Percentiles rank a stretch among this genome's conserved stretches.
Conservation (phyloP, 2,113 vertebrate genomes). For the Hippocampus mohnikei region DNA sequence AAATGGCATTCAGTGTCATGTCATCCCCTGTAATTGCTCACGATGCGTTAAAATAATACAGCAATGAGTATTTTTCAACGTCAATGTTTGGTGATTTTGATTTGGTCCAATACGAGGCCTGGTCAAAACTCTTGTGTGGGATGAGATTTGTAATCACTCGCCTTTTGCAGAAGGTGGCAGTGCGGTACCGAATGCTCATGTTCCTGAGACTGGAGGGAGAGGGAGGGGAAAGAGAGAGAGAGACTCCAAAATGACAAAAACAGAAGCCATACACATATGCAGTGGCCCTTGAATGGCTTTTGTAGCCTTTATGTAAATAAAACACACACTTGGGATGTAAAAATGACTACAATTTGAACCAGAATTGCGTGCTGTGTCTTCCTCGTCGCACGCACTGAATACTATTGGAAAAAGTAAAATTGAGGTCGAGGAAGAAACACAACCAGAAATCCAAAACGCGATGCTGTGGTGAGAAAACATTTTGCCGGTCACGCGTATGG, state of each 20-base stretch:
- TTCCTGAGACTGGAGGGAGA: too few species aligned
- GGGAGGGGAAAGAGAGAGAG: too few species aligned
- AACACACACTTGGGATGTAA: background rate
- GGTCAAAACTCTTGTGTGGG: background rate
- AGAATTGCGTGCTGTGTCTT: background rate
- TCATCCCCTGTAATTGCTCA: too few species aligned
- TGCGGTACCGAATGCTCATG: too few species aligned
- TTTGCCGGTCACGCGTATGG: background rate
- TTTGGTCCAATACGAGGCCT: background rate
- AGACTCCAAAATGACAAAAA: background rate
- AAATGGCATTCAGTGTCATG: too few species aligned
- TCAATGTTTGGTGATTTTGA: background rate
- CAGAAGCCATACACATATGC: background rate
- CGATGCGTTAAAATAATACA: too few species aligned
- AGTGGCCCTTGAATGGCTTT: background rate
- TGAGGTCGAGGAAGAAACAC: background rate
- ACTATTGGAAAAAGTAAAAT: background rate
- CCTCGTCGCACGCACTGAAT: background rate
- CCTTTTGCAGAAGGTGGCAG: background rate
- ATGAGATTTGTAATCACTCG: background rate
- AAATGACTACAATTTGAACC: background rate
- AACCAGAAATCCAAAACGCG: background rate
- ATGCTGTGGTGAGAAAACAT: background rate
- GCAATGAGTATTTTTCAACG: too few species aligned
- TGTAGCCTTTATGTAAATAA: slow-evolving; percentile 1